These are phyloP conservation scores for Paralichthys olivaceus DNA, from an alignment of 2,113 vertebrate species.

Conservation along the genomic window DNA sequence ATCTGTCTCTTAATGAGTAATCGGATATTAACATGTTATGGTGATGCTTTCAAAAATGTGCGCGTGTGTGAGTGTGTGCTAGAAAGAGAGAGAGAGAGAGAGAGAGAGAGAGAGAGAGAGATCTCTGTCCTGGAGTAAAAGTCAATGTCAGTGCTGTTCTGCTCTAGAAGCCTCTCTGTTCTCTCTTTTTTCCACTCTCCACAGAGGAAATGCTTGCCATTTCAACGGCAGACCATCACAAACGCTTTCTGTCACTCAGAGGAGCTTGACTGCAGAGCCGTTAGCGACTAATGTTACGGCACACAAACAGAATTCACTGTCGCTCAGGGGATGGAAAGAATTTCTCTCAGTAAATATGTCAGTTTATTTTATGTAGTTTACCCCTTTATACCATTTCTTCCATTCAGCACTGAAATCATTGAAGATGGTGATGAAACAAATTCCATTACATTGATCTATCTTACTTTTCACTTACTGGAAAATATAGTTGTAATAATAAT, in stretches of 20 bases:
- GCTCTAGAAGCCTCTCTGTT: conserved; percentile 31
- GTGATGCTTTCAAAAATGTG: background rate
- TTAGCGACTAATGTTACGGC: background rate
- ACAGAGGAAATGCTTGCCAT: conserved; percentile 53
- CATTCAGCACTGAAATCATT: no score
- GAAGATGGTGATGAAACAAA: no score
- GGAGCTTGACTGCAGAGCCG: background rate
- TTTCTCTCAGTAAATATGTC: no score
- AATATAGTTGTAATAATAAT: no score
- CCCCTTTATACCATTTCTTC: no score
- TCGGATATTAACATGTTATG: background rate
- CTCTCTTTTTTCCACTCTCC: conserved; percentile 46
- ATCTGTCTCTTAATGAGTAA: background rate
- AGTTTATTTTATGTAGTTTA: no score
- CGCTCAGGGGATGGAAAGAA: background rate
- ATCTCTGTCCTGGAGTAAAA: conserved; percentile 21
- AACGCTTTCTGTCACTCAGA: conserved; percentile 33
- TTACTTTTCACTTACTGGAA: no score
- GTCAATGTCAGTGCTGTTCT: conserved; percentile 52
- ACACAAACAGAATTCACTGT: conserved; percentile 3
- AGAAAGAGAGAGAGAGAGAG: background rate
- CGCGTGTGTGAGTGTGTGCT: conserved; percentile 8
- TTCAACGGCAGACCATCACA: conserved; percentile 46
- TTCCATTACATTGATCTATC: no score
- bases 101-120: background rate